Conservation (phyloP, 2,797 vertebrate genomes). For the Bradypodion pumilum region DNA sequence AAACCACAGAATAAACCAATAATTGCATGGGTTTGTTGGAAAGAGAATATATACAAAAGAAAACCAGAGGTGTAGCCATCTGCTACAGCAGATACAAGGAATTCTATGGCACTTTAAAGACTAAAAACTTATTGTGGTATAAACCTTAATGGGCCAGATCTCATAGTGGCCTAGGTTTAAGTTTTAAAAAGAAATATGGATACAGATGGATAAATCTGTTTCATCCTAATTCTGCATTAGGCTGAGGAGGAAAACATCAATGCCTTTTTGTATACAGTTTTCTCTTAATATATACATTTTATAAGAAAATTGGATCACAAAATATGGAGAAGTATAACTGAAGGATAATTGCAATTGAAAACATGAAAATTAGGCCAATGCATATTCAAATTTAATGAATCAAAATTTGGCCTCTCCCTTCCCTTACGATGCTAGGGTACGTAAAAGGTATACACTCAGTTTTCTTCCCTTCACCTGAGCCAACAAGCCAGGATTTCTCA, state of each 20-base stretch:
- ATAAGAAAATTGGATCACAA: background rate
- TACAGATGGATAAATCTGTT: background rate
- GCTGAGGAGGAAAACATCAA: background rate
- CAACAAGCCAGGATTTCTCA: background rate
- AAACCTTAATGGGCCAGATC: background rate
- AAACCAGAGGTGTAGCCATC: conserved; percentile 13
- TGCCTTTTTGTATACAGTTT: background rate
- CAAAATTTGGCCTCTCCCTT: background rate
- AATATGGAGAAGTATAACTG: background rate
- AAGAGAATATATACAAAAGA: conserved; percentile 74
- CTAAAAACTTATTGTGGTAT: background rate
- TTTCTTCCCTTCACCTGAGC: background rate
- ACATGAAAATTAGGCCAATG: background rate
- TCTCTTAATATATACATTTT: background rate
- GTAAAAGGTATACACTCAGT: background rate
- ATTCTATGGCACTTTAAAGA: conserved; percentile 1
- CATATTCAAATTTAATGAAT: background rate
- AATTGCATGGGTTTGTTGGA: conserved; percentile 76
- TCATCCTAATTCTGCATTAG: background rate
- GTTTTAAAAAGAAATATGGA: background rate
- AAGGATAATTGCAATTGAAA: background rate
- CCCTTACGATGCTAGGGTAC: background rate
- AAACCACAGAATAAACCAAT: conserved; percentile 80
- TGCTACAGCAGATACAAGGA: conserved; percentile 1
- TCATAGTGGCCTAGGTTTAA: background rate